Percentiles rank a stretch among this genome's conserved stretches.
Conservation (phyloP, 2,888 invertebrate genomes). For the Caenorhabditis uteleia region DNA sequence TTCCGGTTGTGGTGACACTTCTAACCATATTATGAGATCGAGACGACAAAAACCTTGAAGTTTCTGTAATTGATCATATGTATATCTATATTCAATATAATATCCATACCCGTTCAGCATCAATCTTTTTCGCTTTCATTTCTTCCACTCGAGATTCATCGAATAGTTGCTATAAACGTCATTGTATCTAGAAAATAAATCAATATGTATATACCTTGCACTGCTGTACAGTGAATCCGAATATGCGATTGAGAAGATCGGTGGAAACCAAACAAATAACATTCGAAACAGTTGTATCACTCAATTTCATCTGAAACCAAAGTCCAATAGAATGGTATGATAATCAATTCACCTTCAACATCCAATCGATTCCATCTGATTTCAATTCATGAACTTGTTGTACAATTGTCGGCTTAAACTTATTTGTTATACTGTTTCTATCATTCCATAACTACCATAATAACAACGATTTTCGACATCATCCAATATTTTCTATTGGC, state of each 20-base stretch:
- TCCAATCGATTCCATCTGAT: constrained; percentile 33
- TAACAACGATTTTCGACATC: constrained; percentile 29
- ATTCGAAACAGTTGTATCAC: constrained; percentile 8
- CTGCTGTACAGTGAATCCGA: constrained; percentile 30
- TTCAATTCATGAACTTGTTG: constrained; percentile 25
- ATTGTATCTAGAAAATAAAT: not conserved
- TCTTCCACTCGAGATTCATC: constrained; percentile 3
- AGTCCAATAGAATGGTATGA: not conserved
- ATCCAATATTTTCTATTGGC: constrained; percentile 30
- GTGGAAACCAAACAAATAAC: constrained; percentile 19
- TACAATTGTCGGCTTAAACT: constrained; percentile 26
- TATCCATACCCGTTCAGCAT: constrained; percentile 10
- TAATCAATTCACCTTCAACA: constrained; percentile 10
- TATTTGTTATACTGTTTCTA: not conserved
- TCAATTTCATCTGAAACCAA: constrained; percentile 14
- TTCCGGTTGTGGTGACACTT: constrained; percentile 19
- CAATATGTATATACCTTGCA: constrained; percentile 23
- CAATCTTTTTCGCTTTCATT: no score
- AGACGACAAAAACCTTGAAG: constrained; percentile 24
- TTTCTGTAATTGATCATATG: constrained; percentile 1
- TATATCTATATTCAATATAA: constrained; percentile 11
- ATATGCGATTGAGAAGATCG: constrained; percentile 19
- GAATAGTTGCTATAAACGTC: constrained; percentile 2
- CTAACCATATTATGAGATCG: constrained; percentile 26
- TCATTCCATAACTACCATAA: constrained; percentile 16